phyloP scores from a whole-genome alignment of 1,140 invertebrate species.

The Diachasmimorpha longicaudata region DNA sequence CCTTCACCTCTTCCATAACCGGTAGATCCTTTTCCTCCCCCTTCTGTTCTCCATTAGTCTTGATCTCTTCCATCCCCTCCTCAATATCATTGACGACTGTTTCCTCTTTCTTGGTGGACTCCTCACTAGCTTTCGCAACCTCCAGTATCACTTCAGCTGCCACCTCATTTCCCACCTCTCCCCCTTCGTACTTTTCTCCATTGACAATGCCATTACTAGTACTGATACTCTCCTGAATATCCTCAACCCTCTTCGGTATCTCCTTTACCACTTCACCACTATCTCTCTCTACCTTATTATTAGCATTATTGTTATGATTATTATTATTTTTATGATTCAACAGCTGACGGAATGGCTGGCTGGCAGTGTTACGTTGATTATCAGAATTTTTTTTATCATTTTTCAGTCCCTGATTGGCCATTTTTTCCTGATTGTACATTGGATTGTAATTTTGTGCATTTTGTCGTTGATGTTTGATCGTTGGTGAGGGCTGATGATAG shows the following conservation, averaged over 20 bases:
- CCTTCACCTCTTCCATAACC: background rate
- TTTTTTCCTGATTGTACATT: conserved; percentile 24
- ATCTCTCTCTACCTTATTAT: background rate
- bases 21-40: background rate
- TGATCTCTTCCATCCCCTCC: background rate
- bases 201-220: background rate
- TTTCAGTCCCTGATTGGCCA: background rate
- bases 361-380: background rate
- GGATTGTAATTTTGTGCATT: conserved; percentile 17
- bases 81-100: background rate
- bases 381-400: conserved; percentile 3
- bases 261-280: background rate
- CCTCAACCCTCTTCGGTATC: background rate
- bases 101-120: background rate
- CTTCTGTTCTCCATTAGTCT: background rate
- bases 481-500: conserved; percentile 39
- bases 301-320: conserved; percentile 4
- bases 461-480: conserved; percentile 39
- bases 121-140: background rate
- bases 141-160: background rate
- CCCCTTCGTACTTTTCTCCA: background rate
- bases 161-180: background rate
- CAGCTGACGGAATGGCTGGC: conserved; percentile 18
- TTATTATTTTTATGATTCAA: conserved; percentile 9
- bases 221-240: background rate